Base-by-base conservation (phyloP, 92 coral and sea anemone species). In the Parazoanthus swiftii region DNA sequence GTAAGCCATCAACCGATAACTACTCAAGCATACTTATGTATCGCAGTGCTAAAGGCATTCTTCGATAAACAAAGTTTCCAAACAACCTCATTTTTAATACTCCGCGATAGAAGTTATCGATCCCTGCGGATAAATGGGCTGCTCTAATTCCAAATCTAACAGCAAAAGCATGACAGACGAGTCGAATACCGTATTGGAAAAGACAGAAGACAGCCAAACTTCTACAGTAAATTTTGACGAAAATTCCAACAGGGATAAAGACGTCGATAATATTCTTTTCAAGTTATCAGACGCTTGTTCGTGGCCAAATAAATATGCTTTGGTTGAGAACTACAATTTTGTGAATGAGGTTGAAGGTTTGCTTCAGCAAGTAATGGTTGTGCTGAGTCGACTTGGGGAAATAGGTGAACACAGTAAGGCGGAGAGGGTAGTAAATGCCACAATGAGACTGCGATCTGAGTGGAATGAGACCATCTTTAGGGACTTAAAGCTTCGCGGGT, bases 401-500 rank as follows among this genome's bases (percentile, higher is more conserved):
- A 63, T 44, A 2, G 86, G 81, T 54, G 87, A 88, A 36, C 82
- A 13, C 36, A 29, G 36, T 13, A 48, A 82, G 68, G 94, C 90
- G 0, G 94, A 93, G 29, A 88, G 80, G 71, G 73, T 93, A 21
- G 94, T 86, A 4, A 89, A 80, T 11, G 89, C 89, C 56, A 89
- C 90, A 51, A 63, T 92, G 26, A 70, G 70, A 58, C 85, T 93
- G 37, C 70, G 88, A 7, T 43, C 78, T 33, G 83, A 81, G 21
- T 93, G 96, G 96, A 94, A 83, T 1, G 85, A 85, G 38, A 76
- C 81, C 15, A 44, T 88, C 14, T 90, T 93, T 29, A 86, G 80
- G 44, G 81, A 72, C 72, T 76, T 86, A 4, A 82, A 88, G n/a
- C 92, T 94, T 8, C 88, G 91, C n/a, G 82, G 92, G 13, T 94